These are phyloP conservation scores for Drosophila nigricruria DNA, from an alignment of 2,888 invertebrate genomes.

Conservation along the genomic window DNA sequence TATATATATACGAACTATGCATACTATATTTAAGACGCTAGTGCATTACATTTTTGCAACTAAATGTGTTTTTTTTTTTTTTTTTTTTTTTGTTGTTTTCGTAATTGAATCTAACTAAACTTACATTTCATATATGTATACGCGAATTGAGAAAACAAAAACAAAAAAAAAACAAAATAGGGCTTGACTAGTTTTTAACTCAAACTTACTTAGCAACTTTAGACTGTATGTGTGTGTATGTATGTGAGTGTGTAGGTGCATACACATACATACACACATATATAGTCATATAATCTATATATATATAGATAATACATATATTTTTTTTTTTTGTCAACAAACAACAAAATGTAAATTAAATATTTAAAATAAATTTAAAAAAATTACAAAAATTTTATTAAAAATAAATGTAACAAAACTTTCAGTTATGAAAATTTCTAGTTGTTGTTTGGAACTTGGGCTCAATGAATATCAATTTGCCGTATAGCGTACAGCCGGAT, in stretches of 20 bases:
- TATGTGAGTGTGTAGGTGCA: background rate
- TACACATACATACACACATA: background rate
- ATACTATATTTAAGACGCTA: conserved; percentile 46
- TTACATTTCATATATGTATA: conserved; percentile 44
- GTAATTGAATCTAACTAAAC: conserved; percentile 50
- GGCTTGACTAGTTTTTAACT: conserved; percentile 43
- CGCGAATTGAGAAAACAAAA: conserved; percentile 27
- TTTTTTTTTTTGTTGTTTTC: conserved; percentile 56
- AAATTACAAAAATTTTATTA: conserved; percentile 70
- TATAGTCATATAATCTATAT: conserved; percentile 8
- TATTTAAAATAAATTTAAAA: conserved; percentile 64
- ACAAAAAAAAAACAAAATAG: conserved; percentile 13
- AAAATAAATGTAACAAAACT: conserved; percentile 75
- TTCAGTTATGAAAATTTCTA: conserved; percentile 16
- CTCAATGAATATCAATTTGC: conserved; percentile 75
- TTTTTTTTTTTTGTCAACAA: conserved; percentile 61
- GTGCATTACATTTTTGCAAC: conserved; percentile 43
- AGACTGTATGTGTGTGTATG: background rate
- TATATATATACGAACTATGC: conserved; percentile 17
- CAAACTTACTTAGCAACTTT: conserved; percentile 18
- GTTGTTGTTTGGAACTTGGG: conserved; percentile 10
- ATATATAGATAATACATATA: conserved; percentile 23
- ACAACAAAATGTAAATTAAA: conserved; percentile 66
- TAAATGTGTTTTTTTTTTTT: conserved; percentile 42
- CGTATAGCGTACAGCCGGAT: conserved; percentile 24